These are phyloP conservation scores for Sweltsa coloradensis DNA, from an alignment of 1,140 invertebrate genomes.

Conservation along the genomic window DNA sequence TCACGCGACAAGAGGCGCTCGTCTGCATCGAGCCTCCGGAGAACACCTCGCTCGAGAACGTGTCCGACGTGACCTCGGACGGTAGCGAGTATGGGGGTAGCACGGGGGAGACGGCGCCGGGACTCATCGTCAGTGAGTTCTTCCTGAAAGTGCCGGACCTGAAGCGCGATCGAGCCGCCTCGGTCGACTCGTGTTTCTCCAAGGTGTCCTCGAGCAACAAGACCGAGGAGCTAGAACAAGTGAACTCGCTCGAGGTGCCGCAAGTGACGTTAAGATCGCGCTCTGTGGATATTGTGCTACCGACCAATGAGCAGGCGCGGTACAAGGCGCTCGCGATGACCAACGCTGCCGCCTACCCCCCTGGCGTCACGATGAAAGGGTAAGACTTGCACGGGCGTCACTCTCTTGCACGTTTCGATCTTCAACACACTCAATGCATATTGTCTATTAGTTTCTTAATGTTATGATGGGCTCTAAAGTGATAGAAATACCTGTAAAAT, in stretches of 20 bases:
- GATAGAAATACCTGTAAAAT: too few species aligned
- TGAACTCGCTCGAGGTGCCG: slow-evolving; percentile 40
- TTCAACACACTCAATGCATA: too few species aligned
- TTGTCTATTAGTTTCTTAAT: too few species aligned
- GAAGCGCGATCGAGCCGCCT: slow-evolving; percentile 67
- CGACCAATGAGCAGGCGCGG: slow-evolving; percentile 69
- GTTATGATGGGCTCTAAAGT: too few species aligned
- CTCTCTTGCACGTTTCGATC: too few species aligned
- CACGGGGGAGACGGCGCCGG: slow-evolving; percentile 16
- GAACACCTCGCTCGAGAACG: slow-evolving; percentile 49
- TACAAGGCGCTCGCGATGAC: slow-evolving; percentile 54
- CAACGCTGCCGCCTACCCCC: too few species aligned
- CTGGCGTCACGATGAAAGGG: too few species aligned
- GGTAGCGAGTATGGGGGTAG: slow-evolving; percentile 13
- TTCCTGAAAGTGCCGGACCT: slow-evolving; percentile 71
- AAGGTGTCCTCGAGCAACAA: slow-evolving; percentile 53
- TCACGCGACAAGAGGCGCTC: slow-evolving; percentile 66
- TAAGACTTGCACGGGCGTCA: too few species aligned
- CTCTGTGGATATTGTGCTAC: slow-evolving; percentile 81
- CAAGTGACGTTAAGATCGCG: slow-evolving; percentile 63
- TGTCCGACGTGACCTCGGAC: slow-evolving; percentile 41
- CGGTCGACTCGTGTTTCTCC: slow-evolving; percentile 67
- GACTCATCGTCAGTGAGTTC: slow-evolving; percentile 50
- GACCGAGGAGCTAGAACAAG: slow-evolving; percentile 47
- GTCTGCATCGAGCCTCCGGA: slow-evolving; percentile 46